Evolutionary conservation across 2,797 vertebrate genomes (phyloP), one percentile per base, ranked within the genome.

Genomic region (Balearica regulorum): DNA sequence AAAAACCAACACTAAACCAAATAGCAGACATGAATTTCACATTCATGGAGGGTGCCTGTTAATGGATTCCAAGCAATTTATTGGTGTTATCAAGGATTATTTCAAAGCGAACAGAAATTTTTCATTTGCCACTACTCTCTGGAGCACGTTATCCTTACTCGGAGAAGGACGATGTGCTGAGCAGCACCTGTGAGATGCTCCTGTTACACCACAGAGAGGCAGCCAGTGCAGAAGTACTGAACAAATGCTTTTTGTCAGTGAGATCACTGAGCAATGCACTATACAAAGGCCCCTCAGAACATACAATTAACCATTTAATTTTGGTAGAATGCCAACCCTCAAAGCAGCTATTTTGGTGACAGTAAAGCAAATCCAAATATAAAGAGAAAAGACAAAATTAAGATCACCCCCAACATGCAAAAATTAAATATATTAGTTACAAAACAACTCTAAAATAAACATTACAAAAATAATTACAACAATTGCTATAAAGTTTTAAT

Each of bases 41-140:
- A 8, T 39, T 28, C 8, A 2, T 5, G 33, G 22, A 41, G 3
- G 1, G 28, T 2, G 0, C 25, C 49, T 76, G 58, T 22, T 39
- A 11, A 51, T 1, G 9, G 31, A 68, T 16, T 37, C 26, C 44
- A 25, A 41, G 37, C 0, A 12, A 33, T 44, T 71, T 16, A 13
- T 10, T 25, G 61, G 10, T 33, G n/a, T 60, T 17, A 6, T 4
- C 73, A 28, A 60, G 53, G 70, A 16, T 4, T 55, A 31, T 37
- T 64, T 58, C 69, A 11, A 73, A 68, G 16, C 1, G 35, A 78
- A 41, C 55, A 58, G 39, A 41, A 49, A 43, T 22, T 31, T 13
- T 20, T 16, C 11, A 1, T 25, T 37, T 71, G 44, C n/a, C 68
- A 68, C 71, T 75, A 16, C 58, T 39, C 39, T 43, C 82, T 6